phyloP scores from a whole-genome alignment of 1,140 invertebrate genomes.

The Lineus longissimus region DNA sequence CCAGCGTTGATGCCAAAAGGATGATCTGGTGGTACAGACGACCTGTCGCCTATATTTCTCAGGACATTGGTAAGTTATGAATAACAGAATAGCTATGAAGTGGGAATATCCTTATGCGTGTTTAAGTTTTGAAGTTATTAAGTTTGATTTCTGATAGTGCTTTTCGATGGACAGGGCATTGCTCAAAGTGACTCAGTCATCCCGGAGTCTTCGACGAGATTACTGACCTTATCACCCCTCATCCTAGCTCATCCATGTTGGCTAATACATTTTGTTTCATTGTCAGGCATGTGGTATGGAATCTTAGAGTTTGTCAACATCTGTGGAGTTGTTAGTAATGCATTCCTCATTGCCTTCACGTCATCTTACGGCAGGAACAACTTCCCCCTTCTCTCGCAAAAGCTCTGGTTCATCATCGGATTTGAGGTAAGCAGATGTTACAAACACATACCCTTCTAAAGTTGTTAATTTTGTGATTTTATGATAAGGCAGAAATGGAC shows the following conservation, averaged over 20 bases:
- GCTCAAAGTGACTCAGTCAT: too few species aligned
- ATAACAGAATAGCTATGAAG: too few species aligned
- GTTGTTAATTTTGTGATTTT: not conserved
- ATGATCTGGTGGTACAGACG: slow-evolving; percentile 53
- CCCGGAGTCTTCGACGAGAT: too few species aligned
- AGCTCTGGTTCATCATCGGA: slow-evolving; percentile 48
- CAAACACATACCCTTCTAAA: slow-evolving; percentile 5
- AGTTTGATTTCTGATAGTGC: too few species aligned
- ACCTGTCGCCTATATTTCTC: slow-evolving; percentile 49
- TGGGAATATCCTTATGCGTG: too few species aligned
- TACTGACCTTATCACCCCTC: too few species aligned
- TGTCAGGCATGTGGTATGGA: slow-evolving; percentile 53
- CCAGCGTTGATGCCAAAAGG: slow-evolving; percentile 51
- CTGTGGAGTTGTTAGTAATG: slow-evolving; percentile 53
- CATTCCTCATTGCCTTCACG: slow-evolving; percentile 55
- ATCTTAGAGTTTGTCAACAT: slow-evolving; percentile 54
- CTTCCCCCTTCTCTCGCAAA: slow-evolving; percentile 15
- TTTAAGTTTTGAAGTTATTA: too few species aligned
- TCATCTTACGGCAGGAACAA: slow-evolving; percentile 46
- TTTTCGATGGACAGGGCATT: too few species aligned
- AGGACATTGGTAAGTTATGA: slow-evolving; percentile 53
- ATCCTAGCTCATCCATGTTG: too few species aligned
- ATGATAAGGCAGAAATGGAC: not conserved
- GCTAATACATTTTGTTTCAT: too few species aligned
- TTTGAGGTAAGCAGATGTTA: slow-evolving; percentile 47